Evolutionary conservation across 2,113 vertebrate species (phyloP), one percentile per base, ranked within the genome.

Genomic region (Sorex araneus): DNA sequence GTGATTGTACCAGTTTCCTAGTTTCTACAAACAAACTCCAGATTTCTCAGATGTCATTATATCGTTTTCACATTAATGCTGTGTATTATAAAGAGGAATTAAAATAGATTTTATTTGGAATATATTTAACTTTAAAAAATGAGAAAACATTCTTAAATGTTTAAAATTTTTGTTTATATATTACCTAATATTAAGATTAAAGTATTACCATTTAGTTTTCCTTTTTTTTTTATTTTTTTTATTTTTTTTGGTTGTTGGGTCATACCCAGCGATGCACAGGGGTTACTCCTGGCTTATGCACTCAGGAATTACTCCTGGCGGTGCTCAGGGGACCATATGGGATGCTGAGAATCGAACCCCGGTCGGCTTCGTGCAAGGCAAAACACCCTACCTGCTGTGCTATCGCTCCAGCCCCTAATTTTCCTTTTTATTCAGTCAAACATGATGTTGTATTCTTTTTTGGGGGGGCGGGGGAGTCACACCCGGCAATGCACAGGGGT

Each of bases 131-230:
- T 86, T 73, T 71, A 71, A 50, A 50, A 50, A 15, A 63, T 76
- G 30, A 77, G 80, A 63, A 81, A 92, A 73, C 16, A 34, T 76
- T 34, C 21, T 64, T 60, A 13, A 2, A 60, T 60, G 60, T 88
- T 92, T 86, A 78, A 45, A 73, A 66, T 87, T 90, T 28, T 13
- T 64, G 30, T 76, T 60, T 95, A 84, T 70, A 34, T 69, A 83
- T 60, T 60, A 60, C 57, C 18, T 89, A 6, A 21, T 34, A 66
- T 87, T 73, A 60, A 73, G 45, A 40, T 67, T 30, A 77, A 78
- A 57, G n/a, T 18, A 13, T 83, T 94, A 79, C 40, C 54, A 85
- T 45, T 87, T 47, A n/a, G 54, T 63, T 80, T 89, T 47, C 85
- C 28, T 80, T 85, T 80, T 40, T 63, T n/a, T n/a, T n/a, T n/a